phyloP scores from a whole-genome alignment of 1,140 invertebrate species.

The Psix sp. region DNA sequence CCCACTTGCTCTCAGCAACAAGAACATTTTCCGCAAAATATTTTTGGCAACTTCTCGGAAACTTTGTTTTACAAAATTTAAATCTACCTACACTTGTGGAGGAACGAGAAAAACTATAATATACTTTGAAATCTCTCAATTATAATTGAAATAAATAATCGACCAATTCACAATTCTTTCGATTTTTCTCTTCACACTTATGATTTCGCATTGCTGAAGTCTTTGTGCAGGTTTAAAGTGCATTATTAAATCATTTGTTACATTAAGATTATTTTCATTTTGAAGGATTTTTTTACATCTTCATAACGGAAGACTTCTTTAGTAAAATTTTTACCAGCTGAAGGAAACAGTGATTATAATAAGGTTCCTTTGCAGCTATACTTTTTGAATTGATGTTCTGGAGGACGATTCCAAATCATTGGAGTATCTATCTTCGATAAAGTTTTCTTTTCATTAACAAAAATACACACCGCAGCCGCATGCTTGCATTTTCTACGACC shows the following conservation, averaged over 20 bases:
- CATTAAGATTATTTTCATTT: neutral
- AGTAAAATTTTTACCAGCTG: neutral
- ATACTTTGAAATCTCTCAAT: neutral
- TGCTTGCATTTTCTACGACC: neutral
- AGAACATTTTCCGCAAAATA: no score
- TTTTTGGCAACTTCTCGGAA: neutral
- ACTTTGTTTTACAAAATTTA: neutral
- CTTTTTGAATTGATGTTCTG: constrained; percentile 1
- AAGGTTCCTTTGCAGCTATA: neutral
- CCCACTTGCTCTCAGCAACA: neutral
- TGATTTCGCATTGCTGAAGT: neutral
- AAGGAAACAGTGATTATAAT: neutral
- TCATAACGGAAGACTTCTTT: neutral
- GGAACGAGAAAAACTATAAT: neutral
- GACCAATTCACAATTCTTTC: neutral
- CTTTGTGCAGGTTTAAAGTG: neutral
- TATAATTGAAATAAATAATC: neutral
- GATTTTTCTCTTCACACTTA: neutral
- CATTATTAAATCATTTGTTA: neutral
- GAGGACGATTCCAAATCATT: constrained; percentile 4
- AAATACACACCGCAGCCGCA: no score
- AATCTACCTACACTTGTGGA: neutral
- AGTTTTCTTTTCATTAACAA: constrained; percentile 1
- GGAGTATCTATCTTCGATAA: neutral
- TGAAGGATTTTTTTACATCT: neutral